These are phyloP conservation scores for Hedya salicella DNA, from an alignment of 2,888 invertebrate genomes.

Conservation along the genomic window DNA sequence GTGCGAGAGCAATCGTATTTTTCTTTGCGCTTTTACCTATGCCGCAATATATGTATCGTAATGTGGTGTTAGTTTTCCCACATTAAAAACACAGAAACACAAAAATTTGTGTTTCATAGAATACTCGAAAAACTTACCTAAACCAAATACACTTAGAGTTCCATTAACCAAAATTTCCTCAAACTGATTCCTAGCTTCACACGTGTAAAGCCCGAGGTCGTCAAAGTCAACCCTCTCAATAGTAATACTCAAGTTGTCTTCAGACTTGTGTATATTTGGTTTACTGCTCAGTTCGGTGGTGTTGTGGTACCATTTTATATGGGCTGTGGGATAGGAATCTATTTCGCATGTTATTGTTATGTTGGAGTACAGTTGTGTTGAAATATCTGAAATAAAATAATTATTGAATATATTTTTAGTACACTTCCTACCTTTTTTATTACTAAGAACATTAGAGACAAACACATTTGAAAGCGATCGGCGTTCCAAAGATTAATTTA, in stretches of 20 bases:
- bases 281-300: conserved; percentile 54
- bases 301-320: conserved; percentile 68
- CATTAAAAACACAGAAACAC: no score
- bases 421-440: no score
- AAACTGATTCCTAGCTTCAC: conserved; percentile 80
- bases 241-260: conserved; percentile 56
- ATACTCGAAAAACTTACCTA: conserved; percentile 68
- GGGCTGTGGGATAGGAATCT: conserved; percentile 59
- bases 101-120: no score
- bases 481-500: no score
- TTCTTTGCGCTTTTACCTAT: no score
- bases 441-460: no score
- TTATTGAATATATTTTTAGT: no score
- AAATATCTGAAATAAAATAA: conserved; percentile 59
- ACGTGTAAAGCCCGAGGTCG: conserved; percentile 79
- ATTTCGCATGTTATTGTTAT: conserved; percentile 60
- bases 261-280: conserved; percentile 53
- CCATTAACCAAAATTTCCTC: conserved; percentile 62
- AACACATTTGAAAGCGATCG: no score
- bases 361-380: conserved; percentile 64
- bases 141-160: conserved; percentile 60
- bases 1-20: no score
- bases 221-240: conserved; percentile 63
- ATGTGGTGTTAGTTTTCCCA: no score
- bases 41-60: no score